Conservation (phyloP, 2,113 vertebrate genomes). For the Pelvicachromis taeniatus region DNA sequence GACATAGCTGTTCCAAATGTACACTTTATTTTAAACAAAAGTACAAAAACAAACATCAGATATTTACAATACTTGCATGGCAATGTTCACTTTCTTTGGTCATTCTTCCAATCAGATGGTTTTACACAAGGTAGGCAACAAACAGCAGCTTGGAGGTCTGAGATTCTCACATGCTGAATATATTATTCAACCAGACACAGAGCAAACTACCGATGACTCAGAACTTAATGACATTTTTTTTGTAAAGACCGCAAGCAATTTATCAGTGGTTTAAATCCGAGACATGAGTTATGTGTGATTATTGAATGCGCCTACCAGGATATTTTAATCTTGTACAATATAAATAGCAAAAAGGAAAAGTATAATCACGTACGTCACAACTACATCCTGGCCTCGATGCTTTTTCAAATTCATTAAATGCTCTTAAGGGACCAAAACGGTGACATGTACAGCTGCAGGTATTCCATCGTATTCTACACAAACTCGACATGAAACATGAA, state of each 20-base stretch:
- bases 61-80: constrained; percentile 92
- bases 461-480: constrained; percentile 52
- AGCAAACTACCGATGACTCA: constrained; percentile 35
- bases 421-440: constrained; percentile 32
- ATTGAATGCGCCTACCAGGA: constrained; percentile 40
- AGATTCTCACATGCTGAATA: constrained; percentile 54
- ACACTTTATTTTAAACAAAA: constrained; percentile 96
- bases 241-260: constrained; percentile 53
- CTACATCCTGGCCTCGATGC: constrained; percentile 42
- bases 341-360: constrained; percentile 70
- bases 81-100: constrained; percentile 89
- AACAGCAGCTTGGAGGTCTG: constrained; percentile 47
- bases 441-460: constrained; percentile 51
- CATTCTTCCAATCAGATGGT: constrained; percentile 82
- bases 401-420: constrained; percentile 52
- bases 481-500: constrained; percentile 54
- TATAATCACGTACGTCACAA: constrained; percentile 59
- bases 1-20: constrained; percentile 75
- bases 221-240: constrained; percentile 26
- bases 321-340: constrained; percentile 57
- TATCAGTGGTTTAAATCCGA: constrained; percentile 22
- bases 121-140: constrained; percentile 46
- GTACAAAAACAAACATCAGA: constrained; percentile 82
- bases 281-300: constrained; percentile 9
- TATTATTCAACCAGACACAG: constrained; percentile 45